phyloP scores from a whole-genome alignment of 2,888 invertebrate genomes.

The Smittia sp. region DNA sequence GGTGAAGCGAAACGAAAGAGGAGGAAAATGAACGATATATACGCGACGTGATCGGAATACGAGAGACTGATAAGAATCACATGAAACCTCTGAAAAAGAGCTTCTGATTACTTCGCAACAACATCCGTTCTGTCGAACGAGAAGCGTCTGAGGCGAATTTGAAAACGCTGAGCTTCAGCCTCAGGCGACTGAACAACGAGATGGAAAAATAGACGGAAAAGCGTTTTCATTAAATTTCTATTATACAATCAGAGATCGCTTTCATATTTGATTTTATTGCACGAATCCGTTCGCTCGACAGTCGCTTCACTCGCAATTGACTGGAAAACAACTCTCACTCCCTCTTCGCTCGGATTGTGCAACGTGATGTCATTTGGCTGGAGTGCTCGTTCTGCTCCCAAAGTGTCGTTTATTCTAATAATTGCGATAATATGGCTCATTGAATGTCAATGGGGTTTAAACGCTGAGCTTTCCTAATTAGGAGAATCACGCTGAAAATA shows the following conservation, averaged over 20 bases:
- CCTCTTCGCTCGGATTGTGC: background rate
- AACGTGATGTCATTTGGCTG: background rate
- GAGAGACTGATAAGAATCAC: conserved; percentile 26
- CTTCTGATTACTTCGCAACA: conserved; percentile 5
- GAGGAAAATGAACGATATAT: conserved; percentile 26
- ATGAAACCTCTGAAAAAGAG: background rate
- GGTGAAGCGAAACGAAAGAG: background rate
- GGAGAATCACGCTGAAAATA: background rate
- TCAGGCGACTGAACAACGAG: background rate
- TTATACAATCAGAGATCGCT: conserved; percentile 31
- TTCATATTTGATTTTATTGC: conserved; percentile 35
- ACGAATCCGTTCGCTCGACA: background rate
- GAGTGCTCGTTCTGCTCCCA: background rate
- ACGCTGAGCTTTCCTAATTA: conserved; percentile 8
- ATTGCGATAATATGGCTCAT: conserved; percentile 35
- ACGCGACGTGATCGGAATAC: conserved; percentile 24
- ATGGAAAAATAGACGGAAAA: conserved; percentile 4
- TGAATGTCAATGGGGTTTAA: conserved; percentile 15
- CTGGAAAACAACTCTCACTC: background rate
- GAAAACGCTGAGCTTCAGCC: background rate
- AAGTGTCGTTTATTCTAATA: conserved; percentile 29
- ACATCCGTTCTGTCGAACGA: background rate
- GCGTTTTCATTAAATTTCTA: conserved; percentile 23
- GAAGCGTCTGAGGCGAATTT: conserved; percentile 1
- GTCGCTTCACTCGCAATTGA: background rate